These are phyloP conservation scores for Sterrhoptilus dennistouni DNA, from an alignment of 2,113 vertebrate species.

Conservation along the genomic window DNA sequence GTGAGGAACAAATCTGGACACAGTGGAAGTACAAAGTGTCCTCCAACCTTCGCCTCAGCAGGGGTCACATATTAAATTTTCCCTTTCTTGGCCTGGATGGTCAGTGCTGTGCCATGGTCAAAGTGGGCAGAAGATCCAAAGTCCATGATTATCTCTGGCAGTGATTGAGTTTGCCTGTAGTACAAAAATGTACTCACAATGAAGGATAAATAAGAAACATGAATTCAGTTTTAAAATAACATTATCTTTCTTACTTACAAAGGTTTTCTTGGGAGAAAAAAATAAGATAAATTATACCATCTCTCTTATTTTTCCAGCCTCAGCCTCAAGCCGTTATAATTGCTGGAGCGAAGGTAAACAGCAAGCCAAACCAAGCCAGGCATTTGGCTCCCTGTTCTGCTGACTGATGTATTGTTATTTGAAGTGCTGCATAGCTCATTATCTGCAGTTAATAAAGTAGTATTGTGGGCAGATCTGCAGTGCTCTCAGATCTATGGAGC, in stretches of 20 bases:
- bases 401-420: conserved; percentile 32
- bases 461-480: conserved; percentile 6
- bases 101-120: not conserved
- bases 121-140: not conserved
- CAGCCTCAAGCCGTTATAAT: not conserved
- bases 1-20: not conserved
- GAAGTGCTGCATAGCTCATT: conserved; percentile 45
- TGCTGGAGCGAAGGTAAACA: not conserved
- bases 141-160: not conserved
- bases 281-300: not conserved
- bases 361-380: not conserved
- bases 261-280: not conserved
- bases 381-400: conserved; percentile 19
- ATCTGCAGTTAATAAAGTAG: conserved; percentile 49
- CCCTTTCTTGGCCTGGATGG: not conserved
- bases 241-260: not conserved
- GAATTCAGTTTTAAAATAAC: not conserved
- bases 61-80: not conserved
- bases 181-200: not conserved
- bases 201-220: not conserved
- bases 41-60: not conserved
- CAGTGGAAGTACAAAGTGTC: not conserved
- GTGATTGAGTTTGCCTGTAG: not conserved
- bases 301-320: not conserved
- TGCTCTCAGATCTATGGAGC: conserved; percentile 9